phyloP scores from a whole-genome alignment of 1,140 invertebrate genomes.

The Cataglyphis hispanica region DNA sequence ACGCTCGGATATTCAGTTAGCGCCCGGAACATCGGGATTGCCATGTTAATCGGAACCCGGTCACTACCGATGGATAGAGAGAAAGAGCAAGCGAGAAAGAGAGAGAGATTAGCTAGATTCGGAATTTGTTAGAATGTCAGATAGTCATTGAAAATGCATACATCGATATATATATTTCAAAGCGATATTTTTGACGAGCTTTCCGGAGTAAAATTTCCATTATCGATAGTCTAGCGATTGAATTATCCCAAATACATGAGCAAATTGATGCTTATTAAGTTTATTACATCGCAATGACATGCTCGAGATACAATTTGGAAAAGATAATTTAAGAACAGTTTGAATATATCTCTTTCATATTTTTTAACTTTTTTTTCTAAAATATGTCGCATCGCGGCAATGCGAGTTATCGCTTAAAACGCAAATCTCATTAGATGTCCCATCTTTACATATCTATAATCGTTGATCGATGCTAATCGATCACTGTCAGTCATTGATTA shows the following conservation, averaged over 20 bases:
- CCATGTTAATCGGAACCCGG: constrained; percentile 52
- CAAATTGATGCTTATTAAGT: not conserved
- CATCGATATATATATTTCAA: not conserved
- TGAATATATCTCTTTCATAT: not conserved
- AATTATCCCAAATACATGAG: constrained; percentile 15
- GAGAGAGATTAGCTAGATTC: constrained; percentile 8
- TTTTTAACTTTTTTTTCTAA: not conserved
- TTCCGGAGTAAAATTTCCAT: not conserved
- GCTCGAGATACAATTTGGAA: not conserved
- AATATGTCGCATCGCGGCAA: not conserved
- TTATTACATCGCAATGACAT: not conserved
- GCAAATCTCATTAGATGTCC: constrained; percentile 22
- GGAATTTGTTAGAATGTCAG: not conserved
- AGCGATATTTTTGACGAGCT: constrained; percentile 18
- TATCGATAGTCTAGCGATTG: constrained; percentile 17
- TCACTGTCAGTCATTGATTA: constrained; percentile 19
- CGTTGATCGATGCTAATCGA: constrained; percentile 29
- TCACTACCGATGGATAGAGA: not conserved
- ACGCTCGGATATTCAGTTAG: constrained; percentile 58
- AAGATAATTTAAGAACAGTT: not conserved
- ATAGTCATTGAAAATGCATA: constrained; percentile 4
- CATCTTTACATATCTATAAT: constrained; percentile 22
- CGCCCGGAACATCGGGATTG: constrained; percentile 52
- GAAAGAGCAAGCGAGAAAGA: not conserved
- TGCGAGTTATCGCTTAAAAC: not conserved